Evolutionary conservation across 2,113 vertebrate genomes (phyloP).

Genomic region (Xiphias gladius): DNA sequence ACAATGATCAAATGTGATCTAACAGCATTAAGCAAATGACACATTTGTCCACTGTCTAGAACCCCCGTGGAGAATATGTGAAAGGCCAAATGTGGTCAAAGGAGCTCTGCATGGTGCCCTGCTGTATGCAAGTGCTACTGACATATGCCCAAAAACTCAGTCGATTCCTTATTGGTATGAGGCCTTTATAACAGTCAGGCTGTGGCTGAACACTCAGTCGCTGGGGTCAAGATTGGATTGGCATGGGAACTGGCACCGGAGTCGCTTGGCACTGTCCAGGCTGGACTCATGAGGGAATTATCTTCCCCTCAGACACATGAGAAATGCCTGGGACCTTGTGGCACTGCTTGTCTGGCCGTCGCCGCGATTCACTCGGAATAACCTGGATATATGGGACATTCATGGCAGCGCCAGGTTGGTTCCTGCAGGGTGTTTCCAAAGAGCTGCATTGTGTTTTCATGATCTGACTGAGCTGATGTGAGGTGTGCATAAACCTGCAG

Average conservation of each 20-base stretch:
- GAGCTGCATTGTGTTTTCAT: conserved; percentile 43
- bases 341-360: conserved; percentile 55
- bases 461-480: conserved; percentile 52
- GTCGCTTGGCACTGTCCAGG: conserved; percentile 58
- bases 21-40: conserved; percentile 26
- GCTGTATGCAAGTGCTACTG: conserved; percentile 55
- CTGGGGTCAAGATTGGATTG: conserved; percentile 66
- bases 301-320: conserved; percentile 71
- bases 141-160: conserved; percentile 44
- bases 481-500: conserved; percentile 53
- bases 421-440: not conserved
- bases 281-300: conserved; percentile 72
- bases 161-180: conserved; percentile 56
- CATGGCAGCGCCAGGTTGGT: conserved; percentile 17
- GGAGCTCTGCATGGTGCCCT: conserved; percentile 49
- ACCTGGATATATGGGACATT: conserved; percentile 57
- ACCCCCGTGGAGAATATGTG: conserved; percentile 33
- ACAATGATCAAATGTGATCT: conserved; percentile 21
- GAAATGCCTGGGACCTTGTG: conserved; percentile 72
- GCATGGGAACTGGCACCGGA: conserved; percentile 80
- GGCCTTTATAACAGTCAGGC: conserved; percentile 38
- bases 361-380: conserved; percentile 42
- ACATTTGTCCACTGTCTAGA: conserved; percentile 40
- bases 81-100: conserved; percentile 64
- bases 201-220: conserved; percentile 38